Evolutionary conservation across 2,888 invertebrate species (phyloP).

Genomic region (Bimastos eiseni): DNA sequence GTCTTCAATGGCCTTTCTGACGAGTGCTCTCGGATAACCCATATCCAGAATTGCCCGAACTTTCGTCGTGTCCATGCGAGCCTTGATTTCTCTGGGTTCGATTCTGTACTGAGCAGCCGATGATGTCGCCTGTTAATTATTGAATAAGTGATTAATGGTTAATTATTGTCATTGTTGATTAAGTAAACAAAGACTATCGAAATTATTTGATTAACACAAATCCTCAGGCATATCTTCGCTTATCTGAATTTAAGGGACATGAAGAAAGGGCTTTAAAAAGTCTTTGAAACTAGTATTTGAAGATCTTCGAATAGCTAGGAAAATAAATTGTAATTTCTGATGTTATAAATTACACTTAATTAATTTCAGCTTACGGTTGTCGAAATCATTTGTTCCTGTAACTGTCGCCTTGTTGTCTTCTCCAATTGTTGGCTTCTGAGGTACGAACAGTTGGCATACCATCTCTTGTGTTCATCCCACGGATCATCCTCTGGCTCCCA

Average conservation of each 20-base stretch:
- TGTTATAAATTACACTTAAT: too few species aligned
- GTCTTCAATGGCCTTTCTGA: conserved; percentile 51
- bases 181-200: not conserved
- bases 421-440: not conserved
- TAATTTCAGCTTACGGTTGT: not conserved
- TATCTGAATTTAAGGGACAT: not conserved
- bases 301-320: too few species aligned
- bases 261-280: not conserved
- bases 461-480: conserved; percentile 91
- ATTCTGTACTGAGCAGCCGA: not conserved
- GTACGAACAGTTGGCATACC: conserved; percentile 81
- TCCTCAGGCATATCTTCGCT: not conserved
- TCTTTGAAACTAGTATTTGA: not conserved
- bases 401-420: not conserved
- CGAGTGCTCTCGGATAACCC: conserved; percentile 49
- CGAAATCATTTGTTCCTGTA: not conserved
- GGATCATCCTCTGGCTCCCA: conserved; percentile 90
- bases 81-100: conserved; percentile 18
- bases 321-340: too few species aligned
- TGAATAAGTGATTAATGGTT: not conserved
- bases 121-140: not conserved
- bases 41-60: conserved; percentile 52
- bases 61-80: conserved; percentile 52
- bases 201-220: not conserved
- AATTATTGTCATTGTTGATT: too few species aligned